Conservation (phyloP, 2,113 vertebrate species). For the Formicarius rufipectus region DNA sequence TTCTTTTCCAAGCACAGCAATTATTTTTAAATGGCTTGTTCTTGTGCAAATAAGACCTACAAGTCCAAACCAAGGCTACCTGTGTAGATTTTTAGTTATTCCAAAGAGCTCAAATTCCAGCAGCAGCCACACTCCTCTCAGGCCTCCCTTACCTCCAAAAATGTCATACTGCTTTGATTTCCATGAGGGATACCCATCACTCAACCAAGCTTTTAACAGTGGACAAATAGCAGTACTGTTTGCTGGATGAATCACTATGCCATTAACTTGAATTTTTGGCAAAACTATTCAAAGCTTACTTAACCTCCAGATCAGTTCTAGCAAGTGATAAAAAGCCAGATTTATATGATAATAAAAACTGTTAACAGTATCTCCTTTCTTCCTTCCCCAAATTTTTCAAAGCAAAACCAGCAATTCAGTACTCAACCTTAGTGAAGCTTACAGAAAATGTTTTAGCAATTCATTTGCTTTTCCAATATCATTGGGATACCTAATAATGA, state of each 20-base stretch:
- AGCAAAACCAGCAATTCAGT: neutral
- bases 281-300: neutral
- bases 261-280: neutral
- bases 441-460: neutral
- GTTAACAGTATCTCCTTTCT: neutral
- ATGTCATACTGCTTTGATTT: neutral
- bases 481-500: neutral
- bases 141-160: neutral
- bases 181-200: neutral
- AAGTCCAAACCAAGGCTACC: neutral
- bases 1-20: neutral
- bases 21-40: neutral
- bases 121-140: neutral
- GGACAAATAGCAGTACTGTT: neutral
- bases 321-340: neutral
- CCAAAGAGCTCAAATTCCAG: neutral
- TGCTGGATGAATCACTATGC: neutral
- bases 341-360: neutral
- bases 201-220: neutral
- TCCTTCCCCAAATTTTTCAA: neutral
- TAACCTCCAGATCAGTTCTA: neutral
- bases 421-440: neutral
- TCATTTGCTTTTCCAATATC: neutral
- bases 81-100: neutral
- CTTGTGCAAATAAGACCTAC: neutral